These are phyloP conservation scores for Rhodophaea formosa DNA, from an alignment of 2,888 invertebrate species.

Conservation along the genomic window DNA sequence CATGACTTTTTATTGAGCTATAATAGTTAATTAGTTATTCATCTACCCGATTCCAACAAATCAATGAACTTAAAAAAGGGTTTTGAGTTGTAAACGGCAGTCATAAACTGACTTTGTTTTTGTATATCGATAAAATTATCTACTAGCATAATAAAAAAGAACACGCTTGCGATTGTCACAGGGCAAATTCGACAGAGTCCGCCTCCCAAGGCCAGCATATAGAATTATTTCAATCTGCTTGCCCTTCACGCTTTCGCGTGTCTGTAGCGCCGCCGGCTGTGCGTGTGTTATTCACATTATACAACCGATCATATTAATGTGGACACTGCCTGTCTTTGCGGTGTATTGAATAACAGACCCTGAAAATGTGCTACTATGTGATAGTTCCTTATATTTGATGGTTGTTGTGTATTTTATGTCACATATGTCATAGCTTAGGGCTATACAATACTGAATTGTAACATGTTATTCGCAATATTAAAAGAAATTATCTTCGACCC, in stretches of 20 bases:
- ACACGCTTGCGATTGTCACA: constrained; percentile 1
- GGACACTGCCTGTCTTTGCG: background rate
- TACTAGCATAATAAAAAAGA: background rate
- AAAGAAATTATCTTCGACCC: too few relatives aligned
- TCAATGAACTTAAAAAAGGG: too few relatives aligned
- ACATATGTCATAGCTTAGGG: too few relatives aligned
- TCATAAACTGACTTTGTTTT: too few relatives aligned
- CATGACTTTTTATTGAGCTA: too few relatives aligned
- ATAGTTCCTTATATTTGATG: background rate
- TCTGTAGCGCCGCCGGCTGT: constrained; percentile 23
- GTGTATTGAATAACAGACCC: background rate
- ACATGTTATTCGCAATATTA: too few relatives aligned
- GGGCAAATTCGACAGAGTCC: constrained; percentile 18
- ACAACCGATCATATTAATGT: background rate
- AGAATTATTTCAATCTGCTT: constrained; percentile 29
- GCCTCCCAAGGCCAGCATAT: constrained; percentile 31
- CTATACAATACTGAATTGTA: too few relatives aligned
- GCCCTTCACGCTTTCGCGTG: constrained; percentile 69
- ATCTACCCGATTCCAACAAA: too few relatives aligned
- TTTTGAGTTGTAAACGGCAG: too few relatives aligned
- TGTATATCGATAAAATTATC: too few relatives aligned
- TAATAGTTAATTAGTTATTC: too few relatives aligned
- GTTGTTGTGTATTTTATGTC: background rate
- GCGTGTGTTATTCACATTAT: background rate
- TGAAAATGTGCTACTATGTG: background rate